phyloP scores from a whole-genome alignment of 2,888 invertebrate genomes.

The Hyalella azteca region DNA sequence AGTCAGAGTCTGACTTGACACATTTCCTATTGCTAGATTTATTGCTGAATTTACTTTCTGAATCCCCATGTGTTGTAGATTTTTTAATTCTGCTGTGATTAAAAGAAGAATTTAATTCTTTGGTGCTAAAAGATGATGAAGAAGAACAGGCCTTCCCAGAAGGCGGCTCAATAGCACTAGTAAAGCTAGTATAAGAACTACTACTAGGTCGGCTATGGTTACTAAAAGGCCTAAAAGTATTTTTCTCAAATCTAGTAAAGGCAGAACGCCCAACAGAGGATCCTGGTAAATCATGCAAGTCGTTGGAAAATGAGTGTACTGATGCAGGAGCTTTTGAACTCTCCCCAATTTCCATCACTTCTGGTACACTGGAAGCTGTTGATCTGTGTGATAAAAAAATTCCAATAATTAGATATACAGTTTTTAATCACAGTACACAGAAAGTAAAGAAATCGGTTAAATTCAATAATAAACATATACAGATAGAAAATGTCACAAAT shows the following conservation, averaged over 20 bases:
- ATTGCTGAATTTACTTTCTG: neutral
- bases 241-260: conserved; percentile 5
- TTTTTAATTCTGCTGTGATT: neutral
- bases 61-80: neutral
- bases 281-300: neutral
- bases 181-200: conserved; percentile 12
- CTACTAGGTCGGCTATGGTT: neutral
- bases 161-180: neutral
- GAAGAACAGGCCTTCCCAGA: too few relatives aligned
- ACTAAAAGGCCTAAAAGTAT: neutral
- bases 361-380: neutral
- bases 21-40: neutral
- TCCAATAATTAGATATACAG: too few relatives aligned
- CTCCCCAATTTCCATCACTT: conserved; percentile 21
- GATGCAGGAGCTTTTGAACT: neutral
- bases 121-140: neutral
- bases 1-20: conserved; percentile 7
- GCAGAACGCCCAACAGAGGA: neutral
- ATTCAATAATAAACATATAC: too few relatives aligned
- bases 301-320: neutral
- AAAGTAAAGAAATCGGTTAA: too few relatives aligned
- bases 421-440: too few relatives aligned
- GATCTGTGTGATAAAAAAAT: neutral
- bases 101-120: neutral
- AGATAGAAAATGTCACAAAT: too few relatives aligned